A percentile compares a stretch with the other conserved stretches of the same genome.
These are phyloP conservation scores for Yoshiicerus persimilis DNA, from an alignment of 1,140 invertebrate species.

Conservation along the genomic window DNA sequence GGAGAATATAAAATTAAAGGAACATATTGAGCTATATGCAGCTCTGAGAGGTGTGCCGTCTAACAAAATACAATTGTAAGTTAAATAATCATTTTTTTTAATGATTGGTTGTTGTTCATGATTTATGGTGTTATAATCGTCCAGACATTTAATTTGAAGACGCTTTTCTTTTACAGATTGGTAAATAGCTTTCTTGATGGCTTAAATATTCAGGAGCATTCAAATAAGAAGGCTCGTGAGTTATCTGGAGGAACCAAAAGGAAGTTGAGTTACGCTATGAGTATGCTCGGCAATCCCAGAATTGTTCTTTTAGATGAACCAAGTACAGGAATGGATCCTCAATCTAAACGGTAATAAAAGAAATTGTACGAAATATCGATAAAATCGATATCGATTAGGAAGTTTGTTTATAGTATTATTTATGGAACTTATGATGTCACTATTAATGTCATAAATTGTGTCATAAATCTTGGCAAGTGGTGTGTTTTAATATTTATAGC, in stretches of 20 bases:
- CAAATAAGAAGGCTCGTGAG: conserved; percentile 72
- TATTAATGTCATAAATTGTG: too few species aligned
- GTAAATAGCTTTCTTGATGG: conserved; percentile 71
- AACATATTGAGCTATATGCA: conserved; percentile 79
- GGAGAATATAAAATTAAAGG: conserved; percentile 77
- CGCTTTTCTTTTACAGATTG: too few species aligned
- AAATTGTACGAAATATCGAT: too few species aligned
- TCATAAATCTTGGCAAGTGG: too few species aligned
- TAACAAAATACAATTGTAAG: neutral
- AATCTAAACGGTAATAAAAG: conserved; percentile 30
- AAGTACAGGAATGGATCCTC: conserved; percentile 39
- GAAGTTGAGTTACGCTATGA: conserved; percentile 84
- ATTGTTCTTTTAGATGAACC: conserved; percentile 68
- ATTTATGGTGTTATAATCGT: too few species aligned
- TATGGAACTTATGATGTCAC: too few species aligned
- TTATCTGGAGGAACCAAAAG: conserved; percentile 89
- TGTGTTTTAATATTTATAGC: too few species aligned
- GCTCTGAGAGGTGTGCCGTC: conserved; percentile 70
- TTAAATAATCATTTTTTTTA: too few species aligned
- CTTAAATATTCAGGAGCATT: conserved; percentile 78
- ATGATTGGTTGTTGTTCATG: too few species aligned
- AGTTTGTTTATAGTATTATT: too few species aligned
- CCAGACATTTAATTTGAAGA: too few species aligned
- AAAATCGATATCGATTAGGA: too few species aligned
- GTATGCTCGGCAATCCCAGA: conserved; percentile 78